Conservation (phyloP, 2,113 vertebrate species). For the Tetrao urogallus region DNA sequence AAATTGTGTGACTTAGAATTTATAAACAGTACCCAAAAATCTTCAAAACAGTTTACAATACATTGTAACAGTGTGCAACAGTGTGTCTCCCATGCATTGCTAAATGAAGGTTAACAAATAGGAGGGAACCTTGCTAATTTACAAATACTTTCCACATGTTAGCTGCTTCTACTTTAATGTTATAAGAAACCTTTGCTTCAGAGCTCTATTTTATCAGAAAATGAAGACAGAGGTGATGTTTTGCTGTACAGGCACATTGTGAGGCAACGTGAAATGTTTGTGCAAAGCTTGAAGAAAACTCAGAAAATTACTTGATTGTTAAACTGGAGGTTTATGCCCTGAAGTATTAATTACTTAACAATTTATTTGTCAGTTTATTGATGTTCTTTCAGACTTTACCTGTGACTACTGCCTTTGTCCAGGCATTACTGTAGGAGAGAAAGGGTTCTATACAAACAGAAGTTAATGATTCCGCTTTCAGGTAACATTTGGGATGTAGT, state of each 20-base stretch:
- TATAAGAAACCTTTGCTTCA: background rate
- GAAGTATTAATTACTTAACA: slow-evolving; percentile 47
- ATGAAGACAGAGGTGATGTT: background rate
- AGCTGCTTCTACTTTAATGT: background rate
- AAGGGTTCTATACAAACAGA: slow-evolving; percentile 25
- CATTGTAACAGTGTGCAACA: background rate
- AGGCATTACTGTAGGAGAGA: background rate
- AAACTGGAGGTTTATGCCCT: background rate
- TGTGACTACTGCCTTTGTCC: slow-evolving; percentile 4
- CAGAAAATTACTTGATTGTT: background rate
- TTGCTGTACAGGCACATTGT: background rate
- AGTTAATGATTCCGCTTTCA: background rate
- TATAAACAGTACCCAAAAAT: background rate
- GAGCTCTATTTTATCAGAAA: background rate
- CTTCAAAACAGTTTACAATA: background rate
- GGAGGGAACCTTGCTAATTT: background rate
- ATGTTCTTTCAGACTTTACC: slow-evolving; percentile 24
- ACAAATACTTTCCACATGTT: background rate
- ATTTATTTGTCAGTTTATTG: slow-evolving; percentile 58
- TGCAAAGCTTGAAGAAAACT: slow-evolving; percentile 6
- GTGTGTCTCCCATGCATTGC: background rate
- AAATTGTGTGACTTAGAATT: background rate
- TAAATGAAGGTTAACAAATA: background rate
- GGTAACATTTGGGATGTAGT: background rate
- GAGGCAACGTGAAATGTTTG: slow-evolving; percentile 1